Percentiles rank a stretch among this genome's conserved stretches.
phyloP scores from a whole-genome alignment of 2,113 vertebrate species.

The Bos taurus region ARS-UCD2.0 NC_037342.1:8299501-8300000 shows the following conservation, averaged over 20 bases:
- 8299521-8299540: not conserved
- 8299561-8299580: not conserved
- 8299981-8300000: not conserved
- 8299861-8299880: not conserved
- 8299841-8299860: not conserved
- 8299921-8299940: not conserved
- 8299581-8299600: not conserved
- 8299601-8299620: not conserved
- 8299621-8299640: not conserved
- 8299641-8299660: not conserved
- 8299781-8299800: not conserved
- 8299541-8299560: not conserved
- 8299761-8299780: not conserved
- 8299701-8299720: not conserved
- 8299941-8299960: not conserved
- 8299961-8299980: accelerated
- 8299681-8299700: not conserved
- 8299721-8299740: not conserved
- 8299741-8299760: not conserved
- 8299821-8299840: not conserved
- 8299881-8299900: not conserved
- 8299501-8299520: not conserved
- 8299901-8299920: not conserved
- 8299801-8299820: not conserved
- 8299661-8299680: not conserved